These are phyloP conservation scores for Thunnus albacares DNA, from an alignment of 2,797 vertebrate genomes.

Conservation along the genomic window DNA sequence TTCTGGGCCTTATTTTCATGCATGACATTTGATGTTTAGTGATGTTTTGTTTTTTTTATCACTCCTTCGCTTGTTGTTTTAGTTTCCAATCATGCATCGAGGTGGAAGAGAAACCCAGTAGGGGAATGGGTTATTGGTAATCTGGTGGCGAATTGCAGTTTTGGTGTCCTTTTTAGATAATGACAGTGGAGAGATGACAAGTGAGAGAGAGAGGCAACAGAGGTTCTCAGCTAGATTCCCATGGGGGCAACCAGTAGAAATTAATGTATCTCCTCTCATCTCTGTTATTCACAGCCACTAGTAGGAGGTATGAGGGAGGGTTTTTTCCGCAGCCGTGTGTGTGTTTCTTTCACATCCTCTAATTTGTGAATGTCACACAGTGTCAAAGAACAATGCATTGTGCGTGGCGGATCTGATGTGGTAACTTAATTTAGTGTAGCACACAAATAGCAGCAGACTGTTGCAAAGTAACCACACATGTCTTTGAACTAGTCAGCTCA, in stretches of 20 bases:
- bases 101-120: background rate
- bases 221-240: no score
- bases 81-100: no score
- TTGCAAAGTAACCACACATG: background rate
- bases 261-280: no score
- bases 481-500: background rate
- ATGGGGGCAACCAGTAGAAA: no score
- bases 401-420: background rate
- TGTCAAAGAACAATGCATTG: background rate
- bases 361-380: background rate
- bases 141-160: background rate
- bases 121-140: background rate
- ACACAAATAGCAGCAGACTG: background rate
- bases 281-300: background rate
- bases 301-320: background rate
- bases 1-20: background rate
- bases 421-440: slow-evolving; percentile 1
- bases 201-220: no score
- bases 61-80: no score
- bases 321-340: background rate
- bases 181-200: no score
- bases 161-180: background rate
- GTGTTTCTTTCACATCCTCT: slow-evolving; percentile 1
- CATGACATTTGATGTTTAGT: background rate
- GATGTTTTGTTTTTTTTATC: background rate